Conservation (phyloP, 2,797 vertebrate genomes). For the Lycodopsis pacificus region DNA sequence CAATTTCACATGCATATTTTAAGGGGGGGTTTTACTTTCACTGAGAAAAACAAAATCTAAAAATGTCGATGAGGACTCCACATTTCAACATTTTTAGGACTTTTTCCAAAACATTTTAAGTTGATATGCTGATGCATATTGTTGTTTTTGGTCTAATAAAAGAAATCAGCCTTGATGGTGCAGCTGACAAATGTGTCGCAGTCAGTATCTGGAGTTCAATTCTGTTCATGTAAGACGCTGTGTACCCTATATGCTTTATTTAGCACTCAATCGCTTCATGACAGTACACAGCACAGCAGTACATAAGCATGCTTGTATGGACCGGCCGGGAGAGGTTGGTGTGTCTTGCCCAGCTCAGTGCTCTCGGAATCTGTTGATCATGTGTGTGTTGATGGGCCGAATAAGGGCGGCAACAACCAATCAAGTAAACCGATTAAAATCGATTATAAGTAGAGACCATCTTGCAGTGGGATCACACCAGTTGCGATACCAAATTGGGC, state of each 20-base stretch:
- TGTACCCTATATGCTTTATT: conserved; percentile 47
- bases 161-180: conserved; percentile 1
- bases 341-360: not conserved
- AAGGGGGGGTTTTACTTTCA: not conserved
- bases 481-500: not conserved
- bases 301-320: conserved; percentile 6
- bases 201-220: conserved; percentile 29
- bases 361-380: conserved; percentile 23
- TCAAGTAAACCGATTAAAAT: not conserved
- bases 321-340: not conserved
- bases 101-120: not conserved
- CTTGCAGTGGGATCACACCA: not conserved
- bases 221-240: conserved; percentile 17
- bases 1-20: conserved; percentile 33
- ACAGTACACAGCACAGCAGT: conserved; percentile 29
- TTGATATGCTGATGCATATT: not conserved
- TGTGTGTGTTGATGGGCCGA: conserved; percentile 14
- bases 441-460: not conserved
- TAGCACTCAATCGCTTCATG: conserved; percentile 33
- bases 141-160: conserved; percentile 8
- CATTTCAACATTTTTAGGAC: conserved; percentile 4
- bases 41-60: too few relatives aligned
- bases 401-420: conserved; percentile 2
- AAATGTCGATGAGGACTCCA: not conserved
- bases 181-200: not conserved